Percentiles rank a stretch among this genome's conserved stretches.
Conservation (phyloP, 2,888 invertebrate genomes). For the Eupithecia centaureata region DNA sequence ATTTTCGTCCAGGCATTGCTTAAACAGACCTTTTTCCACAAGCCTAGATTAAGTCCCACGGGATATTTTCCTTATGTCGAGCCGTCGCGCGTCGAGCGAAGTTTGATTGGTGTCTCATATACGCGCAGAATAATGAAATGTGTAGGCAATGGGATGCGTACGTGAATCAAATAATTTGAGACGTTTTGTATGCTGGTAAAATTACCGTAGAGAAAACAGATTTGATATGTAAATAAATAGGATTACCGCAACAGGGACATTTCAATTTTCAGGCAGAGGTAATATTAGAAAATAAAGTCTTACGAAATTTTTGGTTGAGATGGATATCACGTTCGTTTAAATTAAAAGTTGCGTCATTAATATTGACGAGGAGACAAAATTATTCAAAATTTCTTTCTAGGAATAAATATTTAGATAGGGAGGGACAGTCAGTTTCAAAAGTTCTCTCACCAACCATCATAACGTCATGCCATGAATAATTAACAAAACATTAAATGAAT, state of each 20-base stretch:
- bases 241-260: conserved; percentile 23
- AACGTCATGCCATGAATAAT: no score
- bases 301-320: conserved; percentile 41
- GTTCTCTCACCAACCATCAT: background rate
- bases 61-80: conserved; percentile 40
- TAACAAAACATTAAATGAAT: background rate
- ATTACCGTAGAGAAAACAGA: conserved; percentile 44
- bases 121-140: conserved; percentile 46
- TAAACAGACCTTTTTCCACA: conserved; percentile 60
- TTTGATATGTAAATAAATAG: conserved; percentile 44
- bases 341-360: conserved; percentile 58
- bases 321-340: conserved; percentile 59
- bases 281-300: background rate
- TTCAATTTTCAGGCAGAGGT: background rate
- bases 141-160: conserved; percentile 46
- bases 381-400: conserved; percentile 46
- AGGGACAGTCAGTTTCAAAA: conserved; percentile 1
- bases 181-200: conserved; percentile 54
- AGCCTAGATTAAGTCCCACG: conserved; percentile 43
- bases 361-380: conserved; percentile 52
- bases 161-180: conserved; percentile 58
- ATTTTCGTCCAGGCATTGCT: conserved; percentile 75
- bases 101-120: conserved; percentile 47
- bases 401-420: conserved; percentile 3
- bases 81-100: conserved; percentile 24